These are phyloP conservation scores for Athene noctua DNA, from an alignment of 2,113 vertebrate genomes.

Conservation along the genomic window DNA sequence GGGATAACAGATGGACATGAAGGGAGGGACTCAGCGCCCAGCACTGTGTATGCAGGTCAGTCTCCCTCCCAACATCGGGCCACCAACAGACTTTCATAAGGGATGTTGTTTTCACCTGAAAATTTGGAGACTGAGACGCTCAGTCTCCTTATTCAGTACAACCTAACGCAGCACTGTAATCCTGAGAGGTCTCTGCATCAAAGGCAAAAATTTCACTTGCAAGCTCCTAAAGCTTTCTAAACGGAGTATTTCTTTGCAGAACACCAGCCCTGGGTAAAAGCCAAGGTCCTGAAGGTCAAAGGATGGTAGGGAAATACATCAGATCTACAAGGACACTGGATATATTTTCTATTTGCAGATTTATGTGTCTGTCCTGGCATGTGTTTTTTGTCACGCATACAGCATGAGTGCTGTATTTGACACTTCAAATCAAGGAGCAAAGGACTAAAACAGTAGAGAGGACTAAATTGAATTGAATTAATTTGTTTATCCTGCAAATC, in stretches of 20 bases:
- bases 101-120: neutral
- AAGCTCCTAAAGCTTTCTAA: neutral
- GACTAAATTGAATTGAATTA: conserved; percentile 3
- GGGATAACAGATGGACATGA: neutral
- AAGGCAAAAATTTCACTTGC: neutral
- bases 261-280: neutral
- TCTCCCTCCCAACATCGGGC: neutral
- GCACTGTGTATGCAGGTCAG: rapidly evolving
- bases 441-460: neutral
- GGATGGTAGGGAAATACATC: neutral
- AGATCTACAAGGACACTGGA: neutral
- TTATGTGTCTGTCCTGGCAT: neutral
- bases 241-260: neutral
- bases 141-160: neutral
- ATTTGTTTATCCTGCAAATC: conserved; percentile 57
- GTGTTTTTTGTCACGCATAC: conserved; percentile 17
- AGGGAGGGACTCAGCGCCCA: rapidly evolving
- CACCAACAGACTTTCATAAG: neutral
- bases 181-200: neutral
- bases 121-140: neutral
- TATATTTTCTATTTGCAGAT: neutral
- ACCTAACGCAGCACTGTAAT: neutral
- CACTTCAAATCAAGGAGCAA: neutral
- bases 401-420: neutral
- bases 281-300: neutral